These are phyloP conservation scores for Gymnarchus niloticus DNA, from an alignment of 2,113 vertebrate genomes.

Conservation along the genomic window DNA sequence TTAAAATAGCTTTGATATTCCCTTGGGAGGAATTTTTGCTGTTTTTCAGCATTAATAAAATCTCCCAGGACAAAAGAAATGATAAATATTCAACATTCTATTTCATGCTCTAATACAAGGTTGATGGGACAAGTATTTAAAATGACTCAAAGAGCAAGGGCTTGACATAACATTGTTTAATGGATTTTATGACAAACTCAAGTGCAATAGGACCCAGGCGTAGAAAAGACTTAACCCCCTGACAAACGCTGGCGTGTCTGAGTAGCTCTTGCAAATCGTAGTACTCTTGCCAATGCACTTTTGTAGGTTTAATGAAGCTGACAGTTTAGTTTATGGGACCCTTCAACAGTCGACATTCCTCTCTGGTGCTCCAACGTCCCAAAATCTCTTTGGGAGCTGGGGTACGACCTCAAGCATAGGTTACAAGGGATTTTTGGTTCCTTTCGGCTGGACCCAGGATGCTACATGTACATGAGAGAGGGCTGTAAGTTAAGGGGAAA, in stretches of 20 bases:
- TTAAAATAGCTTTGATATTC: too few relatives aligned
- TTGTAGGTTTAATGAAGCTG: conserved; percentile 31
- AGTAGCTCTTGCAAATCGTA: background rate
- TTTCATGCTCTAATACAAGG: background rate
- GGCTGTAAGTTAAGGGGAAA: background rate
- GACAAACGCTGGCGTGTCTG: background rate
- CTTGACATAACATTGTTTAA: background rate
- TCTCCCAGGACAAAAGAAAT: too few relatives aligned
- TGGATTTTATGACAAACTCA: background rate
- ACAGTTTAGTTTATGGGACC: conserved; percentile 16
- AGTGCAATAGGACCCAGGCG: background rate
- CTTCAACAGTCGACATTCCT: background rate
- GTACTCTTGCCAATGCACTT: conserved; percentile 19
- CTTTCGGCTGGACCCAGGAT: background rate
- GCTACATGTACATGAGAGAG: background rate
- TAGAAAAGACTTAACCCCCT: background rate
- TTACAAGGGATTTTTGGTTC: background rate
- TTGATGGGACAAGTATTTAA: background rate
- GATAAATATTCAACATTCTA: too few relatives aligned
- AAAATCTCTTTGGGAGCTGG: background rate
- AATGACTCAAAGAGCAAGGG: background rate
- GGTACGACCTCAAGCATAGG: background rate
- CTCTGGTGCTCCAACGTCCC: background rate
- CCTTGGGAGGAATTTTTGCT: too few relatives aligned
- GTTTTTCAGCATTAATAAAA: too few relatives aligned